These are phyloP conservation scores for Dreissena rostriformis DNA, from an alignment of 1,140 invertebrate genomes.

Conservation along the genomic window DNA sequence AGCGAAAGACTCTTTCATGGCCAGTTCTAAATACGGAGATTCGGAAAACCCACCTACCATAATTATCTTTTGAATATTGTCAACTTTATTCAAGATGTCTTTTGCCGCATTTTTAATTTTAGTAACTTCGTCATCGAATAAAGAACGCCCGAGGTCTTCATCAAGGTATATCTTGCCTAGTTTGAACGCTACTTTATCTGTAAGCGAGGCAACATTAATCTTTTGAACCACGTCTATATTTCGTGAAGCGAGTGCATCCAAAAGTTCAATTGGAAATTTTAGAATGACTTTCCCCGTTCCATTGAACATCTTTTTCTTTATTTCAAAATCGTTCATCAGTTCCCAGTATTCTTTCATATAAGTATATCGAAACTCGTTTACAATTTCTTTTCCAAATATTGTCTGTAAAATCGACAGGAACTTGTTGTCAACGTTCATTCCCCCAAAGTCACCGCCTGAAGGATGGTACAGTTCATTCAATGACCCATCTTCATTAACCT, in stretches of 20 bases:
- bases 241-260: conserved; percentile 11
- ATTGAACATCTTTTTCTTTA: conserved; percentile 53
- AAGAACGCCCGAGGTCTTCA: not conserved
- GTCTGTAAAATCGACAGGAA: conserved; percentile 40
- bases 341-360: conserved; percentile 48
- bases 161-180: conserved; percentile 8
- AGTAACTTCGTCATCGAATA: conserved; percentile 7
- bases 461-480: conserved; percentile 57
- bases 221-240: conserved; percentile 25
- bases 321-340: conserved; percentile 55
- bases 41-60: conserved; percentile 37
- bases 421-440: conserved; percentile 57
- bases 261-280: conserved; percentile 37
- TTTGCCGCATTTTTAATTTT: conserved; percentile 1
- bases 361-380: conserved; percentile 32
- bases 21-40: conserved; percentile 13
- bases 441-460: conserved; percentile 60
- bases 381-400: conserved; percentile 46
- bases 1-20: conserved; percentile 14
- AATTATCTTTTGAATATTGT: conserved; percentile 18
- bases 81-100: not conserved
- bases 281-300: conserved; percentile 21
- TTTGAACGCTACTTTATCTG: not conserved
- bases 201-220: not conserved
- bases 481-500: conserved; percentile 36